Base-by-base conservation (phyloP, 2,797 vertebrate species). In the Chelidonichthys spinosus region DNA sequence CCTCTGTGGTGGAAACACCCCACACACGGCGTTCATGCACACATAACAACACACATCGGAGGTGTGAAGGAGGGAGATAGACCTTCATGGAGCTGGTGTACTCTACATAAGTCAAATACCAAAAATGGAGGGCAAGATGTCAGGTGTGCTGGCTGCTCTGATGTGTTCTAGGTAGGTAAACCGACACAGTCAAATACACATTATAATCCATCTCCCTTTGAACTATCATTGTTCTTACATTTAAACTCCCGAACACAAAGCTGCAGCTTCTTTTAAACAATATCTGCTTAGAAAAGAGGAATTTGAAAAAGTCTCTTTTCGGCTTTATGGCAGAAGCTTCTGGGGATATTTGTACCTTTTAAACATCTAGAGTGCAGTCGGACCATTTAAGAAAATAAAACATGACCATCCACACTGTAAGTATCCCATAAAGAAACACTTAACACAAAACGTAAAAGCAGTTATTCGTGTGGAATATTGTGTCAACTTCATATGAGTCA, bases 71-170 rank as follows among this genome's bases (percentile, higher is more conserved):
- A 43, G 54, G 55, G 74, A 49, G 60, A 81, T 79, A 75, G 81
- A 74, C 61, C 50, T 73, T 78, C 64, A 77, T 74, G 87, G 86
- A 89, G 56, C 63, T 14, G 72, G 70, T 43, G 46, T 49, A 2
- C 61, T 78, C 10, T 35, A 25, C 8, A 53, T 35, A 15, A 53
- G 56, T 18, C 49, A 75, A 66, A 69, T 63, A 66, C 17, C 64
- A 70, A 61, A 25, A 25, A 43, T 47, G 69, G 15, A 65, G 63
- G 37, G 36, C 35, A n/a, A 42, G 17, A 47, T 74, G 76, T 78
- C 79, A 85, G 76, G 53, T 88, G 73, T 83, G 67, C 80, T 73
- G 56, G 54, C 63, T 69, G 11, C 66, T 64, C 40, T 77, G 82
- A 78, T 72, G 35, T 73, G 44, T 52, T 61, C 25, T 63, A 17